A percentile compares a stretch with the other conserved stretches of the same genome.
Evolutionary conservation across 2,113 vertebrate genomes (phyloP).

Genomic region (Heteronetta atricapilla): DNA sequence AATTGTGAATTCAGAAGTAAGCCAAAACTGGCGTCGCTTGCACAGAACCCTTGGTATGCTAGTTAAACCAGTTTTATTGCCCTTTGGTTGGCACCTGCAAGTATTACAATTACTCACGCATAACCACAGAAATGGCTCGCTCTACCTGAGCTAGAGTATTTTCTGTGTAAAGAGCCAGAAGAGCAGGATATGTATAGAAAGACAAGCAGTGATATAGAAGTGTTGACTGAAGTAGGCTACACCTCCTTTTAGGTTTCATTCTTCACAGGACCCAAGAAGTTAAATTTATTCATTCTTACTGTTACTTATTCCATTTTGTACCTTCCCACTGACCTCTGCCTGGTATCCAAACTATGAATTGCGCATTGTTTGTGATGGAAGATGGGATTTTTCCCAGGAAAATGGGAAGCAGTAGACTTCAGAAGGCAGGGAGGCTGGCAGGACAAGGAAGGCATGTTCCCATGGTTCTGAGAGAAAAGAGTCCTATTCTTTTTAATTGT

Average conservation of each 20-base stretch:
- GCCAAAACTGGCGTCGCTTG: not conserved
- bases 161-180: not conserved
- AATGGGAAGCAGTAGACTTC: not conserved
- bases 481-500: not conserved
- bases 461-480: not conserved
- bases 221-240: not conserved
- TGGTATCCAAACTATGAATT: not conserved
- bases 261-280: not conserved
- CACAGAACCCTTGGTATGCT: not conserved
- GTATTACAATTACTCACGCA: not conserved
- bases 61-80: slow-evolving; percentile 14
- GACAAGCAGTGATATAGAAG: not conserved
- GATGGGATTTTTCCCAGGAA: not conserved
- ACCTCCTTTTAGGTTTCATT: not conserved
- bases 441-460: not conserved
- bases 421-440: not conserved
- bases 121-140: not conserved
- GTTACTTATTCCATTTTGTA: not conserved
- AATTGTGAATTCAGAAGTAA: not conserved
- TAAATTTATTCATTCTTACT: not conserved
- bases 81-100: not conserved
- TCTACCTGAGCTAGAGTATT: not conserved
- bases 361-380: not conserved
- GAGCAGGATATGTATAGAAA: not conserved
- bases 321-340: not conserved